Conservation (phyloP, 35 echinoderm and acorn worm genomes). For the Strongylocentrotus purpuratus region DNA sequence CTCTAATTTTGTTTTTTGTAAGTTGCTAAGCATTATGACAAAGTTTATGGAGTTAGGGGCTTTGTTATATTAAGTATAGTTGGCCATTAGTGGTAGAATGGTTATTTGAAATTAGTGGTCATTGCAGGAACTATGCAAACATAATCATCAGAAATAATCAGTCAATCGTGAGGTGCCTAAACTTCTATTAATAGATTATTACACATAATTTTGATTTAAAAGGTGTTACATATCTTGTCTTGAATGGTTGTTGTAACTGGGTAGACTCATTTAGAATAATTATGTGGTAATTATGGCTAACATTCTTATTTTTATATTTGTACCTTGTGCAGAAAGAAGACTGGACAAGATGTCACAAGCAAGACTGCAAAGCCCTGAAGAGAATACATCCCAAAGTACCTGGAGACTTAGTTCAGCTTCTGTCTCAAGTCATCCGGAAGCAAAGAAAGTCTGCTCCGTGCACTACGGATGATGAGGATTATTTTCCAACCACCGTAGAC, state of each 20-base stretch:
- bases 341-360: conserved; percentile 10
- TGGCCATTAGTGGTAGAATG: background rate
- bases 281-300: background rate
- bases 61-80: background rate
- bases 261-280: background rate
- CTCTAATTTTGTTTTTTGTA: too few relatives aligned
- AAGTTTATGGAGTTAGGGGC: background rate
- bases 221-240: background rate
- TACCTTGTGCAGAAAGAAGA: conserved; percentile 9
- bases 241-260: background rate
- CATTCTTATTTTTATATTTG: background rate
- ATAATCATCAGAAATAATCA: background rate
- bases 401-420: background rate
- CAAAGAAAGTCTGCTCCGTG: too few relatives aligned
- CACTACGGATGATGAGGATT: background rate
- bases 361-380: background rate
- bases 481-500: conserved; percentile 18
- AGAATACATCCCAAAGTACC: background rate
- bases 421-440: conserved; percentile 2
- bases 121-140: background rate
- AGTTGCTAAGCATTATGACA: too few relatives aligned
- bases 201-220: background rate
- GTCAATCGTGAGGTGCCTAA: background rate
- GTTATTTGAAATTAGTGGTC: background rate
- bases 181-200: background rate